Base-by-base conservation (phyloP, 2,888 invertebrate genomes). In the Patella pellucida region DNA sequence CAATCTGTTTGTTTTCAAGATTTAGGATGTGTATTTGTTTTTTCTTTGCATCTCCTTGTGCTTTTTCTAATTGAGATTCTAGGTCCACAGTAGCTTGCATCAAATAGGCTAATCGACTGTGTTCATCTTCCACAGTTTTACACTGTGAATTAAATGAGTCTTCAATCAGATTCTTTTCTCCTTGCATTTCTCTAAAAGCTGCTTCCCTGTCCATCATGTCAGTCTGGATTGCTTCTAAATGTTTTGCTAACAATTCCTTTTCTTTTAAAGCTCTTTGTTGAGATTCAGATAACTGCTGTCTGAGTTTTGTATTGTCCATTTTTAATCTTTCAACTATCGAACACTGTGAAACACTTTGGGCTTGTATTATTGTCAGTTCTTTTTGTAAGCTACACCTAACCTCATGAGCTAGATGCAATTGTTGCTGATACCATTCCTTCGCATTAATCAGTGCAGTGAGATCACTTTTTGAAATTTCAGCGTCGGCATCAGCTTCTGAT, bases 151-250 rank as follows among this genome's bases (percentile, higher is more conserved):
- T 83, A 76, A 90, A 87, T 0, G 85, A 85, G 74, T 88, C 88
- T 74, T 90, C 90, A 12, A 88, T 84, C 68, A 87, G 83, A 52
- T 88, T 86, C 76, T 89, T 86, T 79, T 91, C 90, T 52, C 89
- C 85, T 78, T 91, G 89, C 67, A 92, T 87, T 79, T 91, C 91
- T 69, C 89, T 87, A 78, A 92, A 90, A 9, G 90, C 87, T 1
- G 91, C 90, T 82, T 92, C 92, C 7, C 92, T 83, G 73, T 92
- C 92, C 84, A 91, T 85, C 91, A 92, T 91, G 77, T 92, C 92
- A n/a, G 90, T 89, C 83, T 92, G 91, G 73, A 92, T 91, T 12
- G 87, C 85, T 82, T 92, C 92, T 76, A 92, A 81, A 79, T 92
- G 91, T 62, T 89, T 87, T 75, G 92, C 90, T 54, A 92, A 85